These are phyloP conservation scores for Cheirogaleus medius DNA, from an alignment of 2,113 vertebrate species.

Conservation along the genomic window DNA sequence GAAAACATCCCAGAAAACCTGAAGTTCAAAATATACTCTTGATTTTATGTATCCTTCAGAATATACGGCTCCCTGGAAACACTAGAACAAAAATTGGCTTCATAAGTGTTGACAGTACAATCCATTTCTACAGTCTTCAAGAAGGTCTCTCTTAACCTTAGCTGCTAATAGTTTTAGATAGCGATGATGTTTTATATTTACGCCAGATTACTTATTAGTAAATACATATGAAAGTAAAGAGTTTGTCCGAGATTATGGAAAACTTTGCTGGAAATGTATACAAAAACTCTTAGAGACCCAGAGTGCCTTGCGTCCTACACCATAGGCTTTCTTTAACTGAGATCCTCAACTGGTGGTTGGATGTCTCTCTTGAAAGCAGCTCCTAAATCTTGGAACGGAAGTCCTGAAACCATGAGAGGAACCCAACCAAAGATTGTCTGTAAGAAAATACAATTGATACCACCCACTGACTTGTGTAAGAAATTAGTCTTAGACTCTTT, in stretches of 20 bases:
- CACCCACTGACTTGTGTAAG: constrained; percentile 93
- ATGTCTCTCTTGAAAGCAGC: constrained; percentile 92
- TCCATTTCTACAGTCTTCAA: constrained; percentile 94
- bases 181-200: constrained; percentile 93
- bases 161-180: constrained; percentile 94
- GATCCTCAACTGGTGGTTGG: constrained; percentile 89
- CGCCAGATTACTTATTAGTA: constrained; percentile 92
- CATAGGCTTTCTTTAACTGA: constrained; percentile 92
- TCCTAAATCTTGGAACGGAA: constrained; percentile 90
- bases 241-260: constrained; percentile 90
- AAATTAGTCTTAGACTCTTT: constrained; percentile 95
- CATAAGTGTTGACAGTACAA: constrained; percentile 92
- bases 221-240: constrained; percentile 94
- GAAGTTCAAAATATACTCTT: constrained; percentile 91
- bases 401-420: constrained; percentile 90
- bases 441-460: constrained; percentile 91
- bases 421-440: constrained; percentile 88
- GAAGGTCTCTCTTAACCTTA: constrained; percentile 93
- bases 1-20: constrained; percentile 90
- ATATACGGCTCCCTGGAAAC: constrained; percentile 93
- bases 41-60: constrained; percentile 94
- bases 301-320: constrained; percentile 89
- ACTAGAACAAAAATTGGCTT: constrained; percentile 91
- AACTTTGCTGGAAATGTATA: constrained; percentile 90
- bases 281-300: constrained; percentile 92